Evolutionary conservation across 2,888 invertebrate genomes (phyloP), one percentile per base, ranked within the genome.

Genomic region (Ligdia adustata): DNA sequence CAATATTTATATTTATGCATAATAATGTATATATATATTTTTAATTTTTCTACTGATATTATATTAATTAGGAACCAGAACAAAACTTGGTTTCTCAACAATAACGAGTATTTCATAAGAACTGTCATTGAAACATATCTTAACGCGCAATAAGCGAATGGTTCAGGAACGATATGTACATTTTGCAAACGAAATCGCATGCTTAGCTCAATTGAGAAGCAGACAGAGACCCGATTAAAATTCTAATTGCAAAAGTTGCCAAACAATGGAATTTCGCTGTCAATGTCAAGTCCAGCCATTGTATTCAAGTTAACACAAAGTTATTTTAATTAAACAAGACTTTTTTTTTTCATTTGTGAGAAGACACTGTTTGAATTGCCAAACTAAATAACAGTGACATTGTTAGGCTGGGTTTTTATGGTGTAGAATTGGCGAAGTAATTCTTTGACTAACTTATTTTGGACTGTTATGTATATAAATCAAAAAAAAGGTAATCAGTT

Each of bases 271-370:
- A 28, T 45, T 28, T 46, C 37, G 28, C 26, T 54, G 28, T 34
- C 56, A 59, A 56, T 59, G 56, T 54, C 59, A 59, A 54, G 54
- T 48, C 38, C 49, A 54, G 33, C 45, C 33, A 46, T 58, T 56
- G 54, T 54, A 33, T 20, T 39, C 24, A 26, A 32, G 18, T 35
- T 34, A 18, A 12, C 9, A 28, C 34, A 29, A 35, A 42, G 37
- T 37, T 39, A 48, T 53, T 53, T 37, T 48, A 48, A 55, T 49
- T 48, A 45, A n/a, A 39, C 31, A 31, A 28, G 9, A n/a, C 16
- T 33, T 40, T 43, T 43, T 33, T n/a, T n/a, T n/a, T n/a, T n/a
- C n/a, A n/a, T 48, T 52, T 49, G 14, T 16, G 9, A 16, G n/a
- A 15, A 11, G 11, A 31, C 9, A 12, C 31, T 42, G 31, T 44